Conservation (phyloP, 2,888 invertebrate species). For the Stenodema calcarata region DNA sequence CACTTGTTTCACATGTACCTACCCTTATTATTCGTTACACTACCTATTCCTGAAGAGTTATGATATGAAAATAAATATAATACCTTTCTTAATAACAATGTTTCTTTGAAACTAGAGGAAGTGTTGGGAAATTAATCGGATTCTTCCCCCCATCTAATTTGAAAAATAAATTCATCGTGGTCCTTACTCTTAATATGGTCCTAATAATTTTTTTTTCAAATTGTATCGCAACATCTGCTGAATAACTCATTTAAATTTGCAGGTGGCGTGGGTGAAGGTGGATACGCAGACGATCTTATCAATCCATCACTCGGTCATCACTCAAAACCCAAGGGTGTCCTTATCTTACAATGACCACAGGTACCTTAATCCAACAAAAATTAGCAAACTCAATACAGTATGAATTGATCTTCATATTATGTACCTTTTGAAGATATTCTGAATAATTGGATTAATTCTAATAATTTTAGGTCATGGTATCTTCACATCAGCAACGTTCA, state of each 20-base stretch:
- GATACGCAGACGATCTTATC: constrained; percentile 92
- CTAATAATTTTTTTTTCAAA: too few species aligned
- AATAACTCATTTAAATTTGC: constrained; percentile 57
- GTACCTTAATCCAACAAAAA: not conserved
- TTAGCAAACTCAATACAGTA: not conserved
- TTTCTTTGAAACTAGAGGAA: too few species aligned
- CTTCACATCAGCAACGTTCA: constrained; percentile 87
- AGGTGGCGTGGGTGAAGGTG: constrained; percentile 93
- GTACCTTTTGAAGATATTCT: not conserved
- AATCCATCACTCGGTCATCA: constrained; percentile 90
- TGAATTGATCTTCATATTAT: not conserved
- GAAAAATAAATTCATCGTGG: too few species aligned
- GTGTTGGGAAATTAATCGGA: too few species aligned
- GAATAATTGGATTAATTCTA: not conserved
- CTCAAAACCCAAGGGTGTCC: constrained; percentile 86
- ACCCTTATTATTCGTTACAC: too few species aligned
- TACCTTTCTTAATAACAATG: too few species aligned
- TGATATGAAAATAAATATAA: too few species aligned
- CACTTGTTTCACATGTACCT: too few species aligned
- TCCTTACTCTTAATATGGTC: too few species aligned
- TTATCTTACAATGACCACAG: constrained; percentile 85
- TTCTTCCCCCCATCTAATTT: too few species aligned
- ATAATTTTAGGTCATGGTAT: constrained; percentile 75
- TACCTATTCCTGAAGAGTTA: too few species aligned
- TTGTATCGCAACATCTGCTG: too few species aligned